Conservation (phyloP, 2,113 vertebrate genomes). For the Muscicapa adusta region DNA sequence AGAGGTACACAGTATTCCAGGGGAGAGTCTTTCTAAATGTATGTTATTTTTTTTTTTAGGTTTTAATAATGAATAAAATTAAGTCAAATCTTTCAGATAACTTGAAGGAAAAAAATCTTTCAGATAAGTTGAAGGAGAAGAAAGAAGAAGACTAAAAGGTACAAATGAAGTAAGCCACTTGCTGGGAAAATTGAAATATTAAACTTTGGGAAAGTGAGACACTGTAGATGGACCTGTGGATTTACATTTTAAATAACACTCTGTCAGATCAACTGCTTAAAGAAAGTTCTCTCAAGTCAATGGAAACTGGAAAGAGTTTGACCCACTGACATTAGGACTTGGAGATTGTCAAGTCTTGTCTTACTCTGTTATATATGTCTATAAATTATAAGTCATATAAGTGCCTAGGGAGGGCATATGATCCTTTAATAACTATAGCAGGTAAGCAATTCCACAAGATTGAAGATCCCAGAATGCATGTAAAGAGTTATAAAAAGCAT, state of each 20-base stretch:
- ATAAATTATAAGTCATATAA: not conserved
- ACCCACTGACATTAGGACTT: not conserved
- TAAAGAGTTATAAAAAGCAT: not conserved
- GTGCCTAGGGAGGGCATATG: not conserved
- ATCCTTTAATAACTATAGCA: not conserved
- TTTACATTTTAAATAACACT: not conserved
- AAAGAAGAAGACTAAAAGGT: not conserved
- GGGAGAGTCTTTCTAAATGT: not conserved
- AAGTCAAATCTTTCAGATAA: not conserved
- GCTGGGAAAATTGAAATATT: not conserved
- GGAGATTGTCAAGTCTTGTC: not conserved
- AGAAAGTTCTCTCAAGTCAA: not conserved
- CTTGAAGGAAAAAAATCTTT: not conserved
- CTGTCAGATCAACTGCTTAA: not conserved
- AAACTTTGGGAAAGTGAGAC: not conserved
- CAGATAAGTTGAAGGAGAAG: not conserved
- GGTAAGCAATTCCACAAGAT: not conserved
- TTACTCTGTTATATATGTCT: not conserved
- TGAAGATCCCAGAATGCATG: not conserved
- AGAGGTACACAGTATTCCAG: not conserved
- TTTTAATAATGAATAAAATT: not conserved
- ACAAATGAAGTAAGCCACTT: not conserved
- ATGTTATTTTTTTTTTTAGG: not conserved
- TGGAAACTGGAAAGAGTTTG: not conserved
- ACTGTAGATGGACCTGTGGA: not conserved